Evolutionary conservation across 2,888 invertebrate species (phyloP).

Genomic region (Endotricha flammealis): DNA sequence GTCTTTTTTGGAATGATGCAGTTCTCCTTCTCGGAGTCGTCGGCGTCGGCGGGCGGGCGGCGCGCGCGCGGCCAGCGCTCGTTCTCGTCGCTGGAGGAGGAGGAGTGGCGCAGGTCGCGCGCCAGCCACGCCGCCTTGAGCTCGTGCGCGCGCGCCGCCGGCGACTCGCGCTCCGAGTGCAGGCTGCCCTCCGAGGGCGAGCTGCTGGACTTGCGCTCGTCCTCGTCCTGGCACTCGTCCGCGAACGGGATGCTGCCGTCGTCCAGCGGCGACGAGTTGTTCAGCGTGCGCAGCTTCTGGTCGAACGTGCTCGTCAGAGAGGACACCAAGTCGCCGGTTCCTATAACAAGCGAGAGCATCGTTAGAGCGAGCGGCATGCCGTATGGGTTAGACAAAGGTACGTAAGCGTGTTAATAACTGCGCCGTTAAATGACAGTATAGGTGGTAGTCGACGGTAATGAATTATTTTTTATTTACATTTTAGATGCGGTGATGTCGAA

Average conservation of each 20-base stretch:
- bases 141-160: slow-evolving; percentile 53
- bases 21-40: slow-evolving; percentile 68
- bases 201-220: slow-evolving; percentile 47
- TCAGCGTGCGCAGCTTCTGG: slow-evolving; percentile 86
- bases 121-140: slow-evolving; percentile 70
- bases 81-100: slow-evolving; percentile 50
- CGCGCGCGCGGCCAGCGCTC: slow-evolving; percentile 33
- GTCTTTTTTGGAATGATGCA: slow-evolving; percentile 33
- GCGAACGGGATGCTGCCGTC: slow-evolving; percentile 85
- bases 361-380: slow-evolving; percentile 19
- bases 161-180: slow-evolving; percentile 35
- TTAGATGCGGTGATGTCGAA: slow-evolving; percentile 30
- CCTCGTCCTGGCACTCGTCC: slow-evolving; percentile 82
- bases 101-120: slow-evolving; percentile 57
- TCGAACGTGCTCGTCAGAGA: slow-evolving; percentile 91
- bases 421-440: slow-evolving; percentile 35
- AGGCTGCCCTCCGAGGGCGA: slow-evolving; percentile 48
- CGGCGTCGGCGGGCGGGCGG: slow-evolving; percentile 36
- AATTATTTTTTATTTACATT: slow-evolving; percentile 40
- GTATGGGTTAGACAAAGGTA: slow-evolving; percentile 29
- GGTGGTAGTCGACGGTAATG: slow-evolving; percentile 26
- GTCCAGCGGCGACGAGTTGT: slow-evolving; percentile 82
- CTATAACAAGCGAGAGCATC: slow-evolving; percentile 71
- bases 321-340: slow-evolving; percentile 88
- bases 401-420: slow-evolving; percentile 55